Percentiles rank a stretch among this genome's conserved stretches.
Evolutionary conservation across 2,888 invertebrate genomes (phyloP).

Genomic region (Troides aeacus): DNA sequence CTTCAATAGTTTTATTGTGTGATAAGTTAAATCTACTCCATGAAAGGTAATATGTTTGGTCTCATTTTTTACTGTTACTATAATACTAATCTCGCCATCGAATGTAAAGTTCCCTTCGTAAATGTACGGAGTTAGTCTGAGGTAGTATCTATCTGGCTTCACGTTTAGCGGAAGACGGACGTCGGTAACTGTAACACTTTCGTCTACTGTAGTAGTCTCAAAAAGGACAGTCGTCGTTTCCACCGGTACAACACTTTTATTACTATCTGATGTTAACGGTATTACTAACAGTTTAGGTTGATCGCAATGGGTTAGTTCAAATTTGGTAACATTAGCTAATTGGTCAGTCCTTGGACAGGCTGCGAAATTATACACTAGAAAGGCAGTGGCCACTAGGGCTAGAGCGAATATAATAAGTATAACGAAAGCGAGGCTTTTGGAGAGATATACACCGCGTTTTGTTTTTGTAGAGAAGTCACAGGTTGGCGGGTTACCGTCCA

Average conservation of each 20-base stretch:
- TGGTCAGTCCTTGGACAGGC: conserved; percentile 80
- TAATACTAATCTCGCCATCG: conserved; percentile 84
- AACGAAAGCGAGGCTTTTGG: conserved; percentile 82
- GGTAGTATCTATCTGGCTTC: conserved; percentile 84
- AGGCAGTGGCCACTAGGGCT: conserved; percentile 84
- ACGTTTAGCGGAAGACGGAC: conserved; percentile 85
- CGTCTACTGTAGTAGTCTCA: conserved; percentile 39
- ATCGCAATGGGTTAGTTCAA: conserved; percentile 66
- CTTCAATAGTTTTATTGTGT: conserved; percentile 76
- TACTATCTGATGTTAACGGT: conserved; percentile 64
- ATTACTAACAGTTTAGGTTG: conserved; percentile 66
- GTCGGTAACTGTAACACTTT: conserved; percentile 57
- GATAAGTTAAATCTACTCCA: conserved; percentile 84
- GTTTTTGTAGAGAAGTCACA: conserved; percentile 83
- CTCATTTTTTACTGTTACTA: conserved; percentile 80
- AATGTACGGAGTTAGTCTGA: conserved; percentile 86
- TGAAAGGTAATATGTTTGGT: conserved; percentile 87
- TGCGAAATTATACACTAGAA: conserved; percentile 88
- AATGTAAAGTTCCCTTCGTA: conserved; percentile 89
- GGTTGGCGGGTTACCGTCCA: conserved; percentile 80
- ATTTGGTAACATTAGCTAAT: conserved; percentile 69
- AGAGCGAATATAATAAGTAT: conserved; percentile 82
- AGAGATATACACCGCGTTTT: conserved; percentile 82
- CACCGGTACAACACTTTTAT: conserved; percentile 58
- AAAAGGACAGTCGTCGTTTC: conserved; percentile 52